Percentiles rank a stretch among this genome's conserved stretches.
Conservation (phyloP, 2,888 invertebrate species). For the Drosophila crucigera region DNA sequence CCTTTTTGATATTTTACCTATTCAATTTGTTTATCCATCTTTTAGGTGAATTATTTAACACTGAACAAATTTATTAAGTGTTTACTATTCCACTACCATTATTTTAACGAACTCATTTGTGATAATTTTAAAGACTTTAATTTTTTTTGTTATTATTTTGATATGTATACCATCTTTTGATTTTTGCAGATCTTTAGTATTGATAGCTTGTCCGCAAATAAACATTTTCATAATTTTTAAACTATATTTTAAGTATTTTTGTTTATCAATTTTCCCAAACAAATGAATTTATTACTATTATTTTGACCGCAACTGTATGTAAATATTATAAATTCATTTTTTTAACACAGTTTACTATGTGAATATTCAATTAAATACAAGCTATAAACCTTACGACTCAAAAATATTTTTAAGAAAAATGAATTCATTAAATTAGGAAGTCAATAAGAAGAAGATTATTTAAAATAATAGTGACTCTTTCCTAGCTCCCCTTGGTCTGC, state of each 20-base stretch:
- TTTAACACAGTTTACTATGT: background rate
- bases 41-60: too few relatives aligned
- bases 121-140: too few relatives aligned
- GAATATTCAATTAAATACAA: background rate
- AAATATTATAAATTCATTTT: background rate
- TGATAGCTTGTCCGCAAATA: too few relatives aligned
- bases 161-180: too few relatives aligned
- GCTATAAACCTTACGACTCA: accelerated
- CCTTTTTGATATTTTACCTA: too few relatives aligned
- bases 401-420: background rate
- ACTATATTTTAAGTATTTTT: too few relatives aligned
- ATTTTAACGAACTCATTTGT: too few relatives aligned
- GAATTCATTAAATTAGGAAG: background rate
- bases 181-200: too few relatives aligned
- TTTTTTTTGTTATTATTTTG: too few relatives aligned
- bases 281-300: background rate
- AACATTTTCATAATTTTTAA: too few relatives aligned
- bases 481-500: background rate
- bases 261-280: background rate
- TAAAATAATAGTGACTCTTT: background rate
- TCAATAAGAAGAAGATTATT: background rate
- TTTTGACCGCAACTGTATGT: background rate
- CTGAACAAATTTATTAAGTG: background rate
- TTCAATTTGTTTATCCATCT: background rate
- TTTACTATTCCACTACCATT: background rate